Base-by-base conservation (phyloP, 2,888 invertebrate genomes). In the Stenichneumon culpator region DNA sequence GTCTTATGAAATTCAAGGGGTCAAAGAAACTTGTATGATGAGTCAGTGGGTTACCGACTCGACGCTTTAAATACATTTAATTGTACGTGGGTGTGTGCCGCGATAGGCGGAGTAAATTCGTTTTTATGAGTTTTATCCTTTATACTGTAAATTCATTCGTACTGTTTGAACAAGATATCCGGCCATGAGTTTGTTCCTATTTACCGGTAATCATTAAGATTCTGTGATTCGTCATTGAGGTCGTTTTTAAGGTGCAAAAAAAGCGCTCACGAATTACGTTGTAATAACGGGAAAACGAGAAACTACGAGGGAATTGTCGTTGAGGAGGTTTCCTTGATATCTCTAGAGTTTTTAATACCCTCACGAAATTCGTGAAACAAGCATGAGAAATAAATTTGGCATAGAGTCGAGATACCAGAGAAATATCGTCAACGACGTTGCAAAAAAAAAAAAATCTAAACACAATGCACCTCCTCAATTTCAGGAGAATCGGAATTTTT, bases 31-130 rank as follows among this genome's bases (percentile, higher is more conserved):
- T 69, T 63, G 67, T 79, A 73, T 22, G 70, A 79, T 89, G 90
- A 88, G 88, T 91, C 91, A 90, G 86, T 85, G 87, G 84, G 81
- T 79, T 83, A 77, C 65, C 79, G 57, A 75, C 85, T 63, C 60
- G 52, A 79, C 68, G 72, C 57, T 74, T 63, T n/a, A 79, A 78
- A 82, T 83, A 87, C 70, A 73, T 77, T 72, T 86, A 90, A 90
- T 88, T 88, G 86, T 28, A 75, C 44, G 85, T 88, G 87, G 89
- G 89, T 72, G 89, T 85, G 32, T 86, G 44, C 47, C 60, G 68
- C n/a, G 28, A 69, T 25, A 36, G 36, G 19, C 65, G 25, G 25
- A 52, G 67, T 47, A 39, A 28, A 36, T 36, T 39, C 44, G 19
- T 39, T 22, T 25, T 25, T 2, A 25, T 32, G 39, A n/a, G 57